These are phyloP conservation scores for Paracentrotus lividus DNA, from an alignment of 53 echinoderm and acorn worm genomes.

Conservation along the genomic window DNA sequence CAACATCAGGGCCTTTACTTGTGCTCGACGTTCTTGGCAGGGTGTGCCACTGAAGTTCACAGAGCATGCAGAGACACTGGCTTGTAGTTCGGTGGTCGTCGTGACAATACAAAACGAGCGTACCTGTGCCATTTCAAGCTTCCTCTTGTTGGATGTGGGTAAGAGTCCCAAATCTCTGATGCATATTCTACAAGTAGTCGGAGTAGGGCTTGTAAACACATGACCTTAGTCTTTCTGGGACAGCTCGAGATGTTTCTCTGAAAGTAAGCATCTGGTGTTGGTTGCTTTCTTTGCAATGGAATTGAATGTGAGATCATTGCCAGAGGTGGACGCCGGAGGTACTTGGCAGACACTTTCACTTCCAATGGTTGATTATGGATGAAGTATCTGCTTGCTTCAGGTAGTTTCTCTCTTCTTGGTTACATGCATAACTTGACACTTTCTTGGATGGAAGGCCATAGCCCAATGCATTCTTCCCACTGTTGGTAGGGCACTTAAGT, in stretches of 20 bases:
- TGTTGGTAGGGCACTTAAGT: not conserved
- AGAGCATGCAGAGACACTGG: constrained; percentile 55
- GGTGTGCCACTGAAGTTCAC: constrained; percentile 57
- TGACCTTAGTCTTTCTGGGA: not conserved
- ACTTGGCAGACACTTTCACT: not conserved
- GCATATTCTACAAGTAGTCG: no score
- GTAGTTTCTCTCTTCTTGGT: not conserved
- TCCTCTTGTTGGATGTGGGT: not conserved
- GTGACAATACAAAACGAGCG: no score
- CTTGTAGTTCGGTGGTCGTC: constrained; percentile 7
- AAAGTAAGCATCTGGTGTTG: no score
- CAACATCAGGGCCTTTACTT: constrained; percentile 32
- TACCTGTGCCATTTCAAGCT: not conserved
- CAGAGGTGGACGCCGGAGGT: not conserved
- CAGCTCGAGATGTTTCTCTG: no score
- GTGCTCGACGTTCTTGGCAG: no score
- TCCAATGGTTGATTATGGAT: not conserved
- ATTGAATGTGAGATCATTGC: no score
- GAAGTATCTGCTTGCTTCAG: not conserved
- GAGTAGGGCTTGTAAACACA: not conserved
- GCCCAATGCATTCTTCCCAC: not conserved
- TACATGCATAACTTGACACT: not conserved
- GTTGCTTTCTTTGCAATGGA: not conserved
- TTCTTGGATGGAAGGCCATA: not conserved
- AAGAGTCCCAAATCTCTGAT: not conserved